These are phyloP conservation scores for Heliconius himera DNA, from an alignment of 1,140 invertebrate species.

Conservation along the genomic window DNA sequence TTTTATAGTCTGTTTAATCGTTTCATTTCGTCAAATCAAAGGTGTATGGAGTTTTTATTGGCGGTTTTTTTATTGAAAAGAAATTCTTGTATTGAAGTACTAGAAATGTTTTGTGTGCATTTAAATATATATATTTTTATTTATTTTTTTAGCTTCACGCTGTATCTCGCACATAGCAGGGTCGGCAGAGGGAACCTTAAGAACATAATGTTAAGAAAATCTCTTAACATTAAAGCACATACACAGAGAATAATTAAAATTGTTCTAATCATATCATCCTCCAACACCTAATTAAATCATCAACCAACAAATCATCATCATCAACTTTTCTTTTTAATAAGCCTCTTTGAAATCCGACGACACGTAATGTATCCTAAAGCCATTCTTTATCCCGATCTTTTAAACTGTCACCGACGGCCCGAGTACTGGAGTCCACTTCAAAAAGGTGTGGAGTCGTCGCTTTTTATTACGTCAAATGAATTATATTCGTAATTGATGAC, in stretches of 20 bases:
- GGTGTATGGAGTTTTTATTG: neutral
- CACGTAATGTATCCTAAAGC: conserved; percentile 46
- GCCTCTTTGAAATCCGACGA: conserved; percentile 38
- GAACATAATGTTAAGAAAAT: too few species aligned
- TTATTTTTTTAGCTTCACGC: neutral
- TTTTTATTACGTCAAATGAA: conserved; percentile 18
- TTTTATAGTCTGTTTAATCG: conserved; percentile 15
- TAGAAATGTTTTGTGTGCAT: neutral
- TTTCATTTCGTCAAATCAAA: conserved; percentile 1
- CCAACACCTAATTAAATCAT: conserved; percentile 1
- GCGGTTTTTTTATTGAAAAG: neutral
- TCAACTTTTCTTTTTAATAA: conserved; percentile 24
- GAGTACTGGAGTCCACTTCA: conserved; percentile 21
- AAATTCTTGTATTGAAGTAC: neutral
- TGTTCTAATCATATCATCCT: neutral
- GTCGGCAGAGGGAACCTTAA: neutral
- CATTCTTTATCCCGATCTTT: conserved; percentile 51
- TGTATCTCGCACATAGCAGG: neutral
- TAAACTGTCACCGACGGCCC: conserved; percentile 48
- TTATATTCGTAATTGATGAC: neutral
- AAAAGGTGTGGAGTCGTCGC: conserved; percentile 39
- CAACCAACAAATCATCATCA: conserved; percentile 9
- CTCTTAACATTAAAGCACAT: too few species aligned
- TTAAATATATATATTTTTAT: neutral
- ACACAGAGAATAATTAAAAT: too few species aligned